These are phyloP conservation scores for Unio delphinus DNA, from an alignment of 2,888 invertebrate species.

Conservation along the genomic window DNA sequence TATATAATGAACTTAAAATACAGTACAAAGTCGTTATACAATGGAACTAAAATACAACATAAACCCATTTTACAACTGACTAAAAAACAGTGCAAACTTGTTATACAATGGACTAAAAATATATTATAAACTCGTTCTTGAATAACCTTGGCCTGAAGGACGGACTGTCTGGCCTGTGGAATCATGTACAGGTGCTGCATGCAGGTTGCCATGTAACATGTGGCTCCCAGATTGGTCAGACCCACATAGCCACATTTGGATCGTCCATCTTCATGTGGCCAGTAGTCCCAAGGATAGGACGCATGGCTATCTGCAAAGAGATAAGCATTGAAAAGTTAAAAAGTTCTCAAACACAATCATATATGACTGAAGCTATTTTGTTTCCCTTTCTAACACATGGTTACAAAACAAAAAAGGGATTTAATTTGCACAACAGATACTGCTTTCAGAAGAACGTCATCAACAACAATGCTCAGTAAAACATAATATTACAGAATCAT, in stretches of 20 bases:
- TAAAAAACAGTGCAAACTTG: background rate
- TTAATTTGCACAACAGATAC: no score
- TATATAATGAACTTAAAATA: background rate
- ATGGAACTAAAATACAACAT: background rate
- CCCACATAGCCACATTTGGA: conserved; percentile 96
- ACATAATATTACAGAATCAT: no score
- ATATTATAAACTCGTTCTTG: background rate
- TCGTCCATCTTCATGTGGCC: conserved; percentile 96
- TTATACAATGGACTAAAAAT: background rate
- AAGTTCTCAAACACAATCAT: background rate
- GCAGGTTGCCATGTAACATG: conserved; percentile 97
- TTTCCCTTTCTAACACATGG: no score
- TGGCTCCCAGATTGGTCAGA: conserved; percentile 93
- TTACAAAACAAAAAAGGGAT: no score
- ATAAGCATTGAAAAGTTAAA: background rate
- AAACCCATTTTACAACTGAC: no score
- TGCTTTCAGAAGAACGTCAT: no score
- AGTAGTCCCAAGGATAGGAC: conserved; percentile 96
- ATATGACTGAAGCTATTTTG: no score
- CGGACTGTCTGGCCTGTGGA: conserved; percentile 90
- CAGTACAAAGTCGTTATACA: background rate
- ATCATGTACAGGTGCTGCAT: conserved; percentile 98
- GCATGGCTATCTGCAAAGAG: conserved; percentile 76
- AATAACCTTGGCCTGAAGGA: conserved; percentile 80
- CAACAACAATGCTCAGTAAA: no score